These are phyloP conservation scores for Saturnia japonica DNA, from an alignment of 2,888 invertebrate species.

Conservation along the genomic window DNA sequence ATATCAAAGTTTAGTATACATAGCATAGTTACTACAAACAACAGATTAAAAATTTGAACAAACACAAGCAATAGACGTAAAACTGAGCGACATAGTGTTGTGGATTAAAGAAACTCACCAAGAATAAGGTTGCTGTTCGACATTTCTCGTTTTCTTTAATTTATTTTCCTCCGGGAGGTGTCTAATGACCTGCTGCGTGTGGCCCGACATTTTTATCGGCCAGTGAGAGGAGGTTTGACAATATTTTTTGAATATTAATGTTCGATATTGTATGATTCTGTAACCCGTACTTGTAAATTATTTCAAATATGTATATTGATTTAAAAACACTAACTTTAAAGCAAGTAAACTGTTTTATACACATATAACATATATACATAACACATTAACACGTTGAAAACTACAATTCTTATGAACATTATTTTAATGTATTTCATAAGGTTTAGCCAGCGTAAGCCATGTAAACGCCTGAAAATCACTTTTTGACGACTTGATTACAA, in stretches of 20 bases:
- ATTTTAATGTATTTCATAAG: too few relatives aligned
- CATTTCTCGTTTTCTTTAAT: slow-evolving; percentile 80
- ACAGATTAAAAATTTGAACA: neutral
- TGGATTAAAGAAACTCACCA: slow-evolving; percentile 43
- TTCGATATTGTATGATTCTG: slow-evolving; percentile 57
- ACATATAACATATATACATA: too few relatives aligned
- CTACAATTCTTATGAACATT: too few relatives aligned
- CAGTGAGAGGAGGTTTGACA: slow-evolving; percentile 74
- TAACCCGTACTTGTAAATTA: slow-evolving; percentile 51
- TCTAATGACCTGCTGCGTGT: slow-evolving; percentile 80
- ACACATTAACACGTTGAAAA: too few relatives aligned
- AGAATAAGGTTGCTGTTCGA: slow-evolving; percentile 66
- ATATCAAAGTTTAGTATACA: slow-evolving; percentile 33
- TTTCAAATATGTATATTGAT: slow-evolving; percentile 17
- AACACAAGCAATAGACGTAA: slow-evolving; percentile 35
- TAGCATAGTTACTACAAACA: slow-evolving; percentile 30
- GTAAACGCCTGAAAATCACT: too few relatives aligned
- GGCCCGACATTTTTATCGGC: slow-evolving; percentile 79
- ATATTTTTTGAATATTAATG: slow-evolving; percentile 77
- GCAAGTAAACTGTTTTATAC: slow-evolving; percentile 25
- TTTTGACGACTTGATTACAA: too few relatives aligned
- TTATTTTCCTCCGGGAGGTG: slow-evolving; percentile 79
- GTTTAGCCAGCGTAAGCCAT: too few relatives aligned
- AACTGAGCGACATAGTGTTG: slow-evolving; percentile 21
- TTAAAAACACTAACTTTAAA: slow-evolving; percentile 7